These are phyloP conservation scores for Limonius californicus DNA, from an alignment of 1,140 invertebrate genomes.

Conservation along the genomic window DNA sequence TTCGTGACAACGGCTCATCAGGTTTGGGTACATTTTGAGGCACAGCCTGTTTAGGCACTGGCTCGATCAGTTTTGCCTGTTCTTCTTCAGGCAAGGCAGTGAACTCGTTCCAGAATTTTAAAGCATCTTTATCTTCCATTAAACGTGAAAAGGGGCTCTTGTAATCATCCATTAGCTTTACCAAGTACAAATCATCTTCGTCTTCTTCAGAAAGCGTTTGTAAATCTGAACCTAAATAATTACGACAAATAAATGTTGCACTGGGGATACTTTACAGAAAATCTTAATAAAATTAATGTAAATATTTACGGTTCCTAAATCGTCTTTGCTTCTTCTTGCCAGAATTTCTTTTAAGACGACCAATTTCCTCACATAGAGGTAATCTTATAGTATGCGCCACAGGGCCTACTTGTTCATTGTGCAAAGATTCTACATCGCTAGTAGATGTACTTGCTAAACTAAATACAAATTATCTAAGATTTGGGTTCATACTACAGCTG, in stretches of 20 bases:
- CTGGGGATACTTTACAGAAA: too few relatives aligned
- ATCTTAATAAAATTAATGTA: not conserved
- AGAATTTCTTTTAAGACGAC: slow-evolving; percentile 81
- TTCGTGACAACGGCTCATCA: slow-evolving; percentile 23
- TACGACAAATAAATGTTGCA: too few relatives aligned
- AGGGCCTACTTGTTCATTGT: slow-evolving; percentile 55
- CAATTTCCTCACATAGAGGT: slow-evolving; percentile 56
- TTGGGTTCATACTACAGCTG: too few relatives aligned
- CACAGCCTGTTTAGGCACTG: slow-evolving; percentile 19
- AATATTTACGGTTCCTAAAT: slow-evolving; percentile 59
- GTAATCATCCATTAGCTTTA: slow-evolving; percentile 32
- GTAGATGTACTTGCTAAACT: slow-evolving; percentile 20
- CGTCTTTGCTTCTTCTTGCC: slow-evolving; percentile 72
- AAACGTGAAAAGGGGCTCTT: slow-evolving; percentile 36
- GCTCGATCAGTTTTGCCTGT: slow-evolving; percentile 32
- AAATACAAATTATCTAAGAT: too few relatives aligned
- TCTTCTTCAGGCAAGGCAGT: slow-evolving; percentile 36
- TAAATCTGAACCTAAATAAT: not conserved
- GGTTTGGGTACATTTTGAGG: not conserved
- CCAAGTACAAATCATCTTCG: slow-evolving; percentile 14
- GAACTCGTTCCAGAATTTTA: slow-evolving; percentile 38
- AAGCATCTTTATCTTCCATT: slow-evolving; percentile 32
- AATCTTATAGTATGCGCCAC: too few relatives aligned
- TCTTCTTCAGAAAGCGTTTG: slow-evolving; percentile 21
- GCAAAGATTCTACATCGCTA: slow-evolving; percentile 59